These are phyloP conservation scores for Monoplex corrugatus DNA, from an alignment of 2,888 invertebrate species.

Conservation along the genomic window DNA sequence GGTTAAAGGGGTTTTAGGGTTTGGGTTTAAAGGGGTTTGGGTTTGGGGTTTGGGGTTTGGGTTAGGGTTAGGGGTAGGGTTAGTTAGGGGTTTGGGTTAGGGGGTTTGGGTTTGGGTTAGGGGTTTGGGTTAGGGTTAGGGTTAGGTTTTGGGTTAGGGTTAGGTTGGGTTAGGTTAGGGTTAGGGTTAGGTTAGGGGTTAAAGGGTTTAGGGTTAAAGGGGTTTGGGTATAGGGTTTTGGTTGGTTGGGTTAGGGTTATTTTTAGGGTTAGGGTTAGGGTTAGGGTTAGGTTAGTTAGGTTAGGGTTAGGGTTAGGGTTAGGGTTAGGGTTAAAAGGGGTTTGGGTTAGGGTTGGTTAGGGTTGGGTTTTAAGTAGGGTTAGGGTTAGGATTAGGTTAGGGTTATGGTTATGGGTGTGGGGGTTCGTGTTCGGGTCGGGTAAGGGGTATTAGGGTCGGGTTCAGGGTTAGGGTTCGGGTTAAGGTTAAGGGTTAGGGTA, in stretches of 20 bases:
- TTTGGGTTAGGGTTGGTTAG: constrained; percentile 40
- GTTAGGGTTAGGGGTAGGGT: constrained; percentile 46
- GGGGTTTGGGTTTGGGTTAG: constrained; percentile 50
- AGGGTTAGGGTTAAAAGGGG: constrained; percentile 59
- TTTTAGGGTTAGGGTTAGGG: constrained; percentile 26
- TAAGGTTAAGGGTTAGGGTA: constrained; percentile 31
- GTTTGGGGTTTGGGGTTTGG: constrained; percentile 52
- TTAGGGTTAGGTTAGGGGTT: constrained; percentile 56
- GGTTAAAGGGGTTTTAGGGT: too few species aligned
- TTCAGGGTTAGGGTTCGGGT: constrained; percentile 37
- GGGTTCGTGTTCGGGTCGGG: constrained; percentile 38
- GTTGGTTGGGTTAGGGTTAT: constrained; percentile 53
- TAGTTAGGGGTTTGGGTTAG: constrained; percentile 54
- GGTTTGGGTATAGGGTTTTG: constrained; percentile 30
- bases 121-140: constrained; percentile 55
- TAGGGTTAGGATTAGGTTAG: constrained; percentile 49
- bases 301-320: constrained; percentile 52
- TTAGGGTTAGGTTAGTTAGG: constrained; percentile 53
- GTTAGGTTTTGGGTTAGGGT: constrained; percentile 32
- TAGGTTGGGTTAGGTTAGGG: constrained; percentile 51
- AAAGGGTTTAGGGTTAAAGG: too few species aligned
- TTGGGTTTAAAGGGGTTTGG: constrained; percentile 49
- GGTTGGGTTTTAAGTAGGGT: constrained; percentile 49
- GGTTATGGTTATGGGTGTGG: too few species aligned
- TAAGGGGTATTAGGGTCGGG: constrained; percentile 36